These are phyloP conservation scores for Magallana ariakensis DNA, from an alignment of 1,140 invertebrate genomes.

Conservation along the genomic window DNA sequence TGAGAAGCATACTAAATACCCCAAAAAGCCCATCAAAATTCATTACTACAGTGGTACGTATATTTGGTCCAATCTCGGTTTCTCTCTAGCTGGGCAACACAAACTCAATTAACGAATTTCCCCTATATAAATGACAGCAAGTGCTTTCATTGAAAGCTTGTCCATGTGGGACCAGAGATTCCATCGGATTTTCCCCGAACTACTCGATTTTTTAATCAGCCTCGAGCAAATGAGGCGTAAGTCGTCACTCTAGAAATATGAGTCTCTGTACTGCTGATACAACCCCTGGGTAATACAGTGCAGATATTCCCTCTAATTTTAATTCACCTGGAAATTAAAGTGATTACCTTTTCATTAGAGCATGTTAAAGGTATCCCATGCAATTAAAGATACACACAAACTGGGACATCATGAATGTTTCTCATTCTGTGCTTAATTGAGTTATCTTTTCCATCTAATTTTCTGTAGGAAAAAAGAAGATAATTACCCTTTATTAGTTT, in stretches of 20 bases:
- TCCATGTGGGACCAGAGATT: slow-evolving; percentile 18
- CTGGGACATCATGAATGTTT: background rate
- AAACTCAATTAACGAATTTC: slow-evolving; percentile 29
- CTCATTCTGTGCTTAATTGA: background rate
- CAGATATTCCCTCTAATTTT: background rate
- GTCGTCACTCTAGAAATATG: background rate
- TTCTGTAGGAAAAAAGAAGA: background rate
- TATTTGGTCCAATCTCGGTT: slow-evolving; percentile 1
- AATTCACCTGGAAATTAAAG: background rate
- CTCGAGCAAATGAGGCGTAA: background rate
- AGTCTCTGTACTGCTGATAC: background rate
- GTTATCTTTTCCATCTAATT: slow-evolving; percentile 5
- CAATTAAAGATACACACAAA: background rate
- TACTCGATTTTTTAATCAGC: background rate
- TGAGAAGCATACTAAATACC: slow-evolving; percentile 27
- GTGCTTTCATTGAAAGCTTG: slow-evolving; percentile 25
- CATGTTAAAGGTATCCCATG: background rate
- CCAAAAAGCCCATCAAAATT: slow-evolving; percentile 25
- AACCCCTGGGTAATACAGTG: background rate
- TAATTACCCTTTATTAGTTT: background rate
- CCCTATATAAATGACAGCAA: slow-evolving; percentile 6
- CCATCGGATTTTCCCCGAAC: slow-evolving; percentile 10
- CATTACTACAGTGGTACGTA: slow-evolving; percentile 15
- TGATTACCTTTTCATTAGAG: background rate
- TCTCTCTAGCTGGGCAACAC: background rate